A percentile compares a stretch with the other conserved stretches of the same genome.
Conservation (phyloP, 1,140 invertebrate genomes). For the Globodera ellingtonae region DNA sequence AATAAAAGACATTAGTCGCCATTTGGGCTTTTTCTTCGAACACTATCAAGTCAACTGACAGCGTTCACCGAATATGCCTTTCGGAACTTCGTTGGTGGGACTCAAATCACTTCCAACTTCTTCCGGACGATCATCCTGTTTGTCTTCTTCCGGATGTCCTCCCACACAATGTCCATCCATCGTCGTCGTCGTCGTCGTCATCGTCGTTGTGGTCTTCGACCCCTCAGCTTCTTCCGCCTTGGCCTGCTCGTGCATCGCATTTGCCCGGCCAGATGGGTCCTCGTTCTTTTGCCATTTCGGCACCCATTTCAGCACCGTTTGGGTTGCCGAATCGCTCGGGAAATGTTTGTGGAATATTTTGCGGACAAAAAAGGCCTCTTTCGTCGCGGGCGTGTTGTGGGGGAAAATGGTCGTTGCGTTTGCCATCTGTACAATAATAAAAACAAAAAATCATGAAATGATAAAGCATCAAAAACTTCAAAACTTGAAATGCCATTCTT, state of each 20-base stretch:
- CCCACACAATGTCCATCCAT: background rate
- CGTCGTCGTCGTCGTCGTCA: background rate
- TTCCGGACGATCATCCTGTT: too few relatives aligned
- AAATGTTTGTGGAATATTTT: constrained; percentile 59
- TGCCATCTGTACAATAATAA: constrained; percentile 42
- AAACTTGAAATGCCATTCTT: constrained; percentile 11
- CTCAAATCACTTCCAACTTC: too few relatives aligned
- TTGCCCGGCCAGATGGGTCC: constrained; percentile 58
- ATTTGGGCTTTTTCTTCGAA: too few relatives aligned
- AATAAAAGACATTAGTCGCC: too few relatives aligned
- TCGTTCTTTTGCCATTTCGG: constrained; percentile 64
- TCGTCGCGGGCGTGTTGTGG: constrained; percentile 59
- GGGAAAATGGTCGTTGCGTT: constrained; percentile 55
- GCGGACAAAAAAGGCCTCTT: constrained; percentile 60
- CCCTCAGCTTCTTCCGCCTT: background rate
- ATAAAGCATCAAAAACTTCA: background rate
- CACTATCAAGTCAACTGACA: too few relatives aligned
- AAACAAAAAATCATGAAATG: background rate
- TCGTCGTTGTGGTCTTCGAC: background rate
- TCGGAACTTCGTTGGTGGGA: too few relatives aligned
- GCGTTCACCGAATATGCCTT: too few relatives aligned
- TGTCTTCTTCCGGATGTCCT: background rate
- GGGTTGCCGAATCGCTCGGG: constrained; percentile 57
- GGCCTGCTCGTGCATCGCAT: constrained; percentile 40
- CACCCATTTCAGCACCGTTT: constrained; percentile 60